Evolutionary conservation across 2,113 vertebrate species (phyloP), one percentile per base, ranked within the genome.

Genomic region (Gallinago media): DNA sequence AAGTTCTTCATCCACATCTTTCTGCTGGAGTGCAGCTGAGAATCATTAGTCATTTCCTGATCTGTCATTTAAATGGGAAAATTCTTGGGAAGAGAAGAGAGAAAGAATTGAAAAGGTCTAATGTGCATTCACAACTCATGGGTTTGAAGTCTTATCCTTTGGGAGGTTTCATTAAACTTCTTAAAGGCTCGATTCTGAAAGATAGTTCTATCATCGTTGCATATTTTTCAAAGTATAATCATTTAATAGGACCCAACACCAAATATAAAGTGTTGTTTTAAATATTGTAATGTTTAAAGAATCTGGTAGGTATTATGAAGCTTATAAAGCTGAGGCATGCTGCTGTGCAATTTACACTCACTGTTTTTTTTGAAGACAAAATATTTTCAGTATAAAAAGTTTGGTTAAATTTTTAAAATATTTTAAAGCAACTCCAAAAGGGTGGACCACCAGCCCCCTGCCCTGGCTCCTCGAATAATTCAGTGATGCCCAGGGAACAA

Each of bases 21-120:
- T 85, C 77, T 71, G 32, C 34, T 25, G 54, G 25, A 38, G 11
- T 25, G 46, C 29, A 74, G 59, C 46, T 84, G 34, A 82, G 44
- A 94, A 61, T 74, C 2, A 19, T 77, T 42, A 38, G 22, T 59
- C 4, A 70, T 63, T 77, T 81, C 47, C 74, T 36, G 17, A 81
- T 42, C 20, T 49, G 34, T 21, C 21, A 78, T 84, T 87, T 91
- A 67, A 84, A 81, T 86, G 18, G 73, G 19, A 92, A 96, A 78
- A 74, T 54, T 54, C 7, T 44, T 44, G 34, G 11, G 31, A 79
- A 83, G 47, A 34, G 14, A 65, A 38, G 18, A 72, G 19, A 36
- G 12, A 63, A 62, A 74, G 16, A 62, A 86, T 77, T 44, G 6
- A 46, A 11, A 31, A 82, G 5, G 3, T 56, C 18, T 59, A 38